These are phyloP conservation scores for Mus pahari DNA, from an alignment of 2,113 vertebrate species.

Conservation along the genomic window DNA sequence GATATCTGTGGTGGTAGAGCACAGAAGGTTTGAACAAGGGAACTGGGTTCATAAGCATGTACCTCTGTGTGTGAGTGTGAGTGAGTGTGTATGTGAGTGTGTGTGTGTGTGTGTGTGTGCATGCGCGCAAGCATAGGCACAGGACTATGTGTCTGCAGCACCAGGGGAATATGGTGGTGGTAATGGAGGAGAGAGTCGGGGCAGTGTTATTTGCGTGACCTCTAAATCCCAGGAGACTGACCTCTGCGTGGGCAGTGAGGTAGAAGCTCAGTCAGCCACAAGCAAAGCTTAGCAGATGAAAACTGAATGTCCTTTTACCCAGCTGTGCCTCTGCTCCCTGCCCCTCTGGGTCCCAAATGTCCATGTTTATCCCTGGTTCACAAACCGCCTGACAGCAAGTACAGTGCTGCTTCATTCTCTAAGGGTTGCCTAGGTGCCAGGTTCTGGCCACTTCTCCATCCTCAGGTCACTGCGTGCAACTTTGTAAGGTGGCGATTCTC, in stretches of 20 bases:
- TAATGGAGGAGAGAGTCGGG: not conserved
- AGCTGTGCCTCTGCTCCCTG: not conserved
- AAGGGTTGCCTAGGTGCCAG: not conserved
- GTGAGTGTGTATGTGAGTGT: not conserved
- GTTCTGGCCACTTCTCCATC: not conserved
- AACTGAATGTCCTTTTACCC: not conserved
- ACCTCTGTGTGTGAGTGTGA: no score
- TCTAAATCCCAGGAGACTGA: not conserved
- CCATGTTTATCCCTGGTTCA: not conserved
- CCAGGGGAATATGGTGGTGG: not conserved
- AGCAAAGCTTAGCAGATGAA: no score
- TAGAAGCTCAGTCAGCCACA: not conserved
- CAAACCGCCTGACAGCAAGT: not conserved
- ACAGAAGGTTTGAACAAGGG: not conserved
- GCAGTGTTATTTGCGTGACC: not conserved
- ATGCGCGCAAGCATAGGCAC: no score
- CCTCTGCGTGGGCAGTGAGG: accelerated
- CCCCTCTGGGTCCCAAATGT: not conserved
- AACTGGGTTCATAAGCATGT: not conserved
- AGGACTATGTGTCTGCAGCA: not conserved
- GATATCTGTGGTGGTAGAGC: not conserved
- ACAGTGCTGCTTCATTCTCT: not conserved
- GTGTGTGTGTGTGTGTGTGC: not conserved
- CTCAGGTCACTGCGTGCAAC: not conserved
- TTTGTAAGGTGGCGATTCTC: not conserved